Evolutionary conservation across 2,888 invertebrate species (phyloP), one percentile per base, ranked within the genome.

Genomic region (Coenonympha glycerion): DNA sequence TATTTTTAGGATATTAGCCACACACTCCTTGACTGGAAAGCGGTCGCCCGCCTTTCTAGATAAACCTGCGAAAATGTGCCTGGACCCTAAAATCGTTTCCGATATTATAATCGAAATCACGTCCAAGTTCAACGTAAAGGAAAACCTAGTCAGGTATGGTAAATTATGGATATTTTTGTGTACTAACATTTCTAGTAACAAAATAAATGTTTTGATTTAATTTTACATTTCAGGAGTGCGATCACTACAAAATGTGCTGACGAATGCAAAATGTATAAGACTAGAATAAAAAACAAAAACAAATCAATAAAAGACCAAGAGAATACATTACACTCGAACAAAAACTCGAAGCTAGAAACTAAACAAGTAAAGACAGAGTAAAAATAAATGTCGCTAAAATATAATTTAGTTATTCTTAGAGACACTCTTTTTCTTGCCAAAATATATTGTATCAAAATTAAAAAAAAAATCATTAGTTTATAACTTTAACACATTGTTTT

Each of bases 221-320:
- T 47, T 47, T 24, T 26, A 51, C n/a, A 41, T 75, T 73, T 21
- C 71, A 88, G 90, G 57, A 83, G 79, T 39, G 87, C 89, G 1
- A 91, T 91, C 8, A 91, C 90, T 6, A 89, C 89, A 0, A 91
- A 90, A 68, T 91, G 90, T 60, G 89, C 90, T 0, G 91, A 91
- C 57, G 91, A 91, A 65, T 88, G 88, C 56, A 91, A 91, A 72
- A 90, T 90, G 89, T 75, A 71, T 55, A 88, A 80, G 47, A 79
- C 79, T 47, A 68, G 84, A 52, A 62, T 73, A 45, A 73, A 71
- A 44, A 79, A 77, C 56, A 78, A 72, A 55, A 66, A 76, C 3
- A 57, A 60, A 51, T 22, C 18, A 62, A 56, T 6, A 39, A 51
- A 49, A 37, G 42, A 48, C 24, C 37, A 47, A 30, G 55, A 8